Evolutionary conservation across 2,113 vertebrate species (phyloP).

Genomic region (Saguinus imperator): DNA sequence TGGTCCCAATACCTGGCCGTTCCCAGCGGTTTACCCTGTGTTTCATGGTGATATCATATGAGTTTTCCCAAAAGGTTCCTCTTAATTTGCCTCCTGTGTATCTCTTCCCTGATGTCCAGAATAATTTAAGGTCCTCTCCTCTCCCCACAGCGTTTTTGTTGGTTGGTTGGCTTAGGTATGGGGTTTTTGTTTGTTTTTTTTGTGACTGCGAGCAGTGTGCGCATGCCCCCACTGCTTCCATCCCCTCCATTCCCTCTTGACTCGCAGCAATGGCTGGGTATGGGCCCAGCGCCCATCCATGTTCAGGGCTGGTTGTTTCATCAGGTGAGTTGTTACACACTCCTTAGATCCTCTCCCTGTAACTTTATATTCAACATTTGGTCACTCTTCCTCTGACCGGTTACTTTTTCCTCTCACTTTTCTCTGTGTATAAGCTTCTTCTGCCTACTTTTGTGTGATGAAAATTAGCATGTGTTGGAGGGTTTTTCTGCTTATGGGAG

Average conservation of each 20-base stretch:
- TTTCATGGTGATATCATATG: not conserved
- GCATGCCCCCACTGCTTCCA: too few relatives aligned
- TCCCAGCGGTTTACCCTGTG: not conserved
- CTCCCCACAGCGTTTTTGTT: too few relatives aligned
- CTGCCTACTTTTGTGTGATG: not conserved
- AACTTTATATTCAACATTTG: not conserved
- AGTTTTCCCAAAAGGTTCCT: not conserved
- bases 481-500: not conserved
- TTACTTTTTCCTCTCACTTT: not conserved
- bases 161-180: too few relatives aligned
- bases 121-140: not conserved
- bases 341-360: not conserved
- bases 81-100: conserved; percentile 5
- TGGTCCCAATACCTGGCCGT: not conserved
- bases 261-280: too few relatives aligned
- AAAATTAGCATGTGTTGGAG: not conserved
- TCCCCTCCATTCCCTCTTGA: too few relatives aligned
- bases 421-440: not conserved
- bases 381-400: not conserved
- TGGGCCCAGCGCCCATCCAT: too few relatives aligned
- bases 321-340: too few relatives aligned
- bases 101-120: not conserved
- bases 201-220: too few relatives aligned
- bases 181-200: too few relatives aligned
- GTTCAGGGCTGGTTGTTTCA: too few relatives aligned